A percentile compares a stretch with the other conserved stretches of the same genome.
phyloP scores from a whole-genome alignment of 1,140 invertebrate species.

The Chrysopa pallens region DNA sequence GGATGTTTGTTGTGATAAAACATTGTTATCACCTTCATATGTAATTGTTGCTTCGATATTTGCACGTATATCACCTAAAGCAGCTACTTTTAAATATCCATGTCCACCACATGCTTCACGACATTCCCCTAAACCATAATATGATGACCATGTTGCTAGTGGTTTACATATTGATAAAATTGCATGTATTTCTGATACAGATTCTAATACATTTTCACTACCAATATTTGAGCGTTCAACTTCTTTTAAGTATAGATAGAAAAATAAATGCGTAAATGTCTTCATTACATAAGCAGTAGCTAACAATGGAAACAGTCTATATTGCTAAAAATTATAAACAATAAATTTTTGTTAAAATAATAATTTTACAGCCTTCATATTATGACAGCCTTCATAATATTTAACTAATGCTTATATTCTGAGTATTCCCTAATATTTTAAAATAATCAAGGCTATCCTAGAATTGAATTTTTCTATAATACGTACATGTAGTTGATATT shows the following conservation, averaged over 20 bases:
- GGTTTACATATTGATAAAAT: constrained; percentile 78
- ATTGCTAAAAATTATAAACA: constrained; percentile 46
- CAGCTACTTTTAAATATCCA: constrained; percentile 56
- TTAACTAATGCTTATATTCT: too few species aligned
- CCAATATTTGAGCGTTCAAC: constrained; percentile 11
- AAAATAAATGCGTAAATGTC: constrained; percentile 41
- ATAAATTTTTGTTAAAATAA: too few species aligned
- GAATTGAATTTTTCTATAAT: neutral
- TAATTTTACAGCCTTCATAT: too few species aligned
- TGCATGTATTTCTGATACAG: constrained; percentile 69
- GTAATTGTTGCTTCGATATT: constrained; percentile 86
- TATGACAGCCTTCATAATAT: too few species aligned
- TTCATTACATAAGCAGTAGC: constrained; percentile 65
- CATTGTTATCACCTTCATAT: constrained; percentile 94
- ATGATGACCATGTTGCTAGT: constrained; percentile 62
- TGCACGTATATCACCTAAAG: constrained; percentile 63
- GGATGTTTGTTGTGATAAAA: constrained; percentile 83
- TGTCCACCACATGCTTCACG: constrained; percentile 81
- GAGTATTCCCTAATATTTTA: too few species aligned
- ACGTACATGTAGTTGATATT: constrained; percentile 74
- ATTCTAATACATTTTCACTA: constrained; percentile 6
- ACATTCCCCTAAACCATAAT: constrained; percentile 78
- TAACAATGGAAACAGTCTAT: constrained; percentile 75
- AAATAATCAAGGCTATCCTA: too few species aligned
- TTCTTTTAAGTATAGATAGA: constrained; percentile 14